Evolutionary conservation across 2,888 invertebrate genomes (phyloP).

Genomic region (Perizoma affinitatum): DNA sequence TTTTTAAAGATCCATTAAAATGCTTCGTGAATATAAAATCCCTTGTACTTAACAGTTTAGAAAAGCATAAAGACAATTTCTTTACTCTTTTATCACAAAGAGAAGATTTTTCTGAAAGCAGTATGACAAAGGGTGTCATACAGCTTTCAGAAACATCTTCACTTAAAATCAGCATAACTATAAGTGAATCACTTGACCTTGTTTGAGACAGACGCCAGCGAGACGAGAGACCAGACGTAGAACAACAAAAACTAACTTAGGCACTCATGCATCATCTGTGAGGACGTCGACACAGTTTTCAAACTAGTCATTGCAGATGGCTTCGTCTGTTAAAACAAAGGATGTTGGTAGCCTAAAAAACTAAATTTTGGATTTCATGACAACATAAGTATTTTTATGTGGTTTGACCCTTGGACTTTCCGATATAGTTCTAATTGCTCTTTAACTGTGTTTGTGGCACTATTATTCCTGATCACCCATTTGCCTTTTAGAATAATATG

Average conservation of each 20-base stretch:
- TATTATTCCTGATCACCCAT: no score
- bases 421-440: no score
- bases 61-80: conserved; percentile 19
- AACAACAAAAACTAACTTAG: conserved; percentile 41
- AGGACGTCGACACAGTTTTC: conserved; percentile 21
- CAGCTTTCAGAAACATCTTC: conserved; percentile 36
- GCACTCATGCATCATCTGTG: conserved; percentile 46
- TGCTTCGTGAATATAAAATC: conserved; percentile 22
- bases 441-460: no score
- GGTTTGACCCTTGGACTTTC: no score
- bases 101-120: no score
- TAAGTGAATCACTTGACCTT: conserved; percentile 56
- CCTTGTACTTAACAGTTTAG: conserved; percentile 12
- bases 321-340: conserved; percentile 4
- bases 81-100: conserved; percentile 15
- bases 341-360: no score
- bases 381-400: no score
- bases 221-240: conserved; percentile 50
- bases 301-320: conserved; percentile 22
- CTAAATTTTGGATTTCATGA: no score
- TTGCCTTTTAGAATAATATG: no score
- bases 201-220: conserved; percentile 50
- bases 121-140: no score
- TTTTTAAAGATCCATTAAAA: conserved; percentile 30
- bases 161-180: conserved; percentile 32